Conservation (phyloP, 2,888 invertebrate genomes). For the Lasioglossum malachurum region DNA sequence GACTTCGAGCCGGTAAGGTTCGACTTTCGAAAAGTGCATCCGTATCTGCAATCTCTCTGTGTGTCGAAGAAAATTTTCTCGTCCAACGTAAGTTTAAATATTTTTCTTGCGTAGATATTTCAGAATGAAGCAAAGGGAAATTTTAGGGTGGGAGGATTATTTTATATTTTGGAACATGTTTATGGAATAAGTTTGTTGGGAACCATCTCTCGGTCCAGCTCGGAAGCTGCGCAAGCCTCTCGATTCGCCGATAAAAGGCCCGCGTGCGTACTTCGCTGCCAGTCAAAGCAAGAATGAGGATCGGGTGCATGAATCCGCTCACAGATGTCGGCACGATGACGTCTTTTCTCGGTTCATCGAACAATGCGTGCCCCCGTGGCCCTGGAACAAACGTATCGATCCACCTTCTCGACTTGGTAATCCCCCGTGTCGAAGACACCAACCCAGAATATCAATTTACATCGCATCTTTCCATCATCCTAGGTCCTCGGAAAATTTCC, state of each 20-base stretch:
- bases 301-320: slow-evolving; percentile 78
- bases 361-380: neutral
- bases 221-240: slow-evolving; percentile 76
- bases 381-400: slow-evolving; percentile 31
- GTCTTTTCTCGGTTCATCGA: slow-evolving; percentile 38
- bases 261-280: slow-evolving; percentile 59
- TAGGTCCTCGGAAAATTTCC: neutral
- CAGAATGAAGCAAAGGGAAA: neutral
- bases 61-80: neutral
- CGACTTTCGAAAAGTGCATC: slow-evolving; percentile 11
- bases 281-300: slow-evolving; percentile 68
- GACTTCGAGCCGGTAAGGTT: slow-evolving; percentile 22
- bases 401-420: neutral
- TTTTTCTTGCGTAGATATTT: neutral
- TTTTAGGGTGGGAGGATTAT: neutral
- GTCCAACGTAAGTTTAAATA: neutral
- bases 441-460: neutral
- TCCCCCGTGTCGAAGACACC: neutral
- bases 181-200: slow-evolving; percentile 43
- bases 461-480: neutral
- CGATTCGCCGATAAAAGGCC: slow-evolving; percentile 81
- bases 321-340: slow-evolving; percentile 83
- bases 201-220: slow-evolving; percentile 82
- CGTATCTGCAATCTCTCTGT: neutral
- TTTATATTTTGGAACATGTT: neutral